Percentiles rank a stretch among this genome's conserved stretches.
These are phyloP conservation scores for Fregata magnificens DNA, from an alignment of 2,113 vertebrate genomes.

Conservation along the genomic window DNA sequence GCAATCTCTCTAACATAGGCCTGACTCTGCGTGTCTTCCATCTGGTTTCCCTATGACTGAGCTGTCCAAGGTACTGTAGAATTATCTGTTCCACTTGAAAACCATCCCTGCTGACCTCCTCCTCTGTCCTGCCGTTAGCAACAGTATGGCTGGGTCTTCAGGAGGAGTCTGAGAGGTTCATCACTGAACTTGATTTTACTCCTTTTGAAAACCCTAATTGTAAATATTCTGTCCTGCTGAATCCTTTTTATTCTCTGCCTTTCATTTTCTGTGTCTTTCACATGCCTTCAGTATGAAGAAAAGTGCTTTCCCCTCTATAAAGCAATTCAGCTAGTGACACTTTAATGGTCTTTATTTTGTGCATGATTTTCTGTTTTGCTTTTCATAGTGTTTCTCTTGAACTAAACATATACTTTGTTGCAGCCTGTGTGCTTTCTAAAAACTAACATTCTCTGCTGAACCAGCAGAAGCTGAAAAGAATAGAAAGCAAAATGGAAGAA, in stretches of 20 bases:
- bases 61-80: constrained; percentile 63
- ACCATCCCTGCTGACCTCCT: not conserved
- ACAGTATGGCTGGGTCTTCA: not conserved
- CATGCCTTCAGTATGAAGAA: not conserved
- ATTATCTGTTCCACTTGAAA: not conserved
- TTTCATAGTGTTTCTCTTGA: not conserved
- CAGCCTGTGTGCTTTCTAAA: not conserved
- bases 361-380: not conserved
- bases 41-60: not conserved
- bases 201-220: not conserved
- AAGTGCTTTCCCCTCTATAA: not conserved
- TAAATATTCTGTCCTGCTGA: not conserved
- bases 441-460: not conserved
- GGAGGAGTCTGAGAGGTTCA: not conserved
- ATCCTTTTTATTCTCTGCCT: not conserved
- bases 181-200: not conserved
- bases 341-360: not conserved
- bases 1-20: not conserved
- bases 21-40: not conserved
- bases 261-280: not conserved
- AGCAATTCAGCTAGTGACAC: not conserved
- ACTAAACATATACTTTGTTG: not conserved
- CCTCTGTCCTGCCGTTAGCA: not conserved
- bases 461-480: not conserved
- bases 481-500: not conserved